phyloP scores from a whole-genome alignment of 2,888 invertebrate species.

The Micoletzkya japonica region DNA sequence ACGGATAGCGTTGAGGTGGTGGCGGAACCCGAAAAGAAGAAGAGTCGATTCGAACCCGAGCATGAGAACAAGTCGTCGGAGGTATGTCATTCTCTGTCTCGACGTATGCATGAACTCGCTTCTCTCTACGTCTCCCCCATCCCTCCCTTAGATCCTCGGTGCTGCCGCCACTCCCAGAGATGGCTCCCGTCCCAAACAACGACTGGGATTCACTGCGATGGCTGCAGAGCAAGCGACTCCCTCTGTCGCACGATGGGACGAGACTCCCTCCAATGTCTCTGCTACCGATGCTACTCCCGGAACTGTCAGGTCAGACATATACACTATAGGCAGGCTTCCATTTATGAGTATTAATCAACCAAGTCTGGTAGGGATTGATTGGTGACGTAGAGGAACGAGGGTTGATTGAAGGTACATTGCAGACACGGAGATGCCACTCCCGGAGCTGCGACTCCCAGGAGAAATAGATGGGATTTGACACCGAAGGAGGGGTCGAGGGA shows the following conservation, averaged over 20 bases:
- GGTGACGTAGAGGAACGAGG: too few species aligned
- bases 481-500: conserved; percentile 81
- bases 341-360: too few species aligned
- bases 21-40: conserved; percentile 64
- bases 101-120: too few species aligned
- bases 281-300: conserved; percentile 67
- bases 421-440: conserved; percentile 86
- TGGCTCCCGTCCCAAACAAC: conserved; percentile 46
- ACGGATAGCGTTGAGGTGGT: conserved; percentile 8
- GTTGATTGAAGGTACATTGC: too few species aligned
- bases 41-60: conserved; percentile 67
- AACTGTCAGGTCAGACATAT: conserved; percentile 72
- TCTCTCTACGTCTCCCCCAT: too few species aligned
- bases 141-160: conserved; percentile 31
- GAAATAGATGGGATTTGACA: conserved; percentile 99
- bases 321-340: neutral
- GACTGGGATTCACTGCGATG: conserved; percentile 48
- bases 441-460: conserved; percentile 70
- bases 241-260: conserved; percentile 78
- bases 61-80: conserved; percentile 29
- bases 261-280: conserved; percentile 71
- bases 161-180: conserved; percentile 44
- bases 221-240: conserved; percentile 69
- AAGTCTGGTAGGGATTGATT: too few species aligned
- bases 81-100: neutral